Conservation (phyloP, 1,140 invertebrate genomes). For the Telenomus remus region DNA sequence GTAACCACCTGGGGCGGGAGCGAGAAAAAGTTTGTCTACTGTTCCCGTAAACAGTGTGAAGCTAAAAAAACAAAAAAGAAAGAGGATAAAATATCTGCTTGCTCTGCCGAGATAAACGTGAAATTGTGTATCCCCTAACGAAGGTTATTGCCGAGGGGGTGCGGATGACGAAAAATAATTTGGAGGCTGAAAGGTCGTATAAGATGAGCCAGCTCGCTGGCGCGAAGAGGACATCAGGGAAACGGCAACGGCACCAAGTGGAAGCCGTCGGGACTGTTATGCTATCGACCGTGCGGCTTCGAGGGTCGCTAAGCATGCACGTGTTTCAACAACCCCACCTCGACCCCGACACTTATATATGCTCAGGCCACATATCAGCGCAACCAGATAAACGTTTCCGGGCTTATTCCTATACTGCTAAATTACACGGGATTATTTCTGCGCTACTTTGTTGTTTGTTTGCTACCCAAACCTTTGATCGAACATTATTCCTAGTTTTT, state of each 20-base stretch:
- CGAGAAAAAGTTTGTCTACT: too few species aligned
- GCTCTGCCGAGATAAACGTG: too few species aligned
- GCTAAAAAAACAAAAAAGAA: too few species aligned
- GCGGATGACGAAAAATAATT: neutral
- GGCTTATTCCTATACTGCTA: constrained; percentile 20
- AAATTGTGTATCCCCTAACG: too few species aligned
- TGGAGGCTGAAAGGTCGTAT: constrained; percentile 8
- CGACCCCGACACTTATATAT: constrained; percentile 31
- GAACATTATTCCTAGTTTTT: neutral
- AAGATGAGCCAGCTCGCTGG: constrained; percentile 29
- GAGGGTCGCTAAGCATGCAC: constrained; percentile 55
- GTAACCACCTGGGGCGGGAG: too few species aligned
- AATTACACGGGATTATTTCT: constrained; percentile 29
- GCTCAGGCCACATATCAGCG: constrained; percentile 31
- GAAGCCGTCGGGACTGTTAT: constrained; percentile 62
- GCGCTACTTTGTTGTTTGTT: neutral
- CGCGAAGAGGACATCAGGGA: constrained; percentile 58
- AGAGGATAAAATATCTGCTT: too few species aligned
- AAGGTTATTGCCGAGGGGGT: too few species aligned
- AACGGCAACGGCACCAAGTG: constrained; percentile 63
- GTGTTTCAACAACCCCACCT: constrained; percentile 44
- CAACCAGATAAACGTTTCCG: constrained; percentile 36
- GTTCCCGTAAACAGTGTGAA: too few species aligned
- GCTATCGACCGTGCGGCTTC: constrained; percentile 65
- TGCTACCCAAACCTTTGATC: too few species aligned